Evolutionary conservation across 2,113 vertebrate species (phyloP), one percentile per base, ranked within the genome.

Genomic region (Limanda limanda): DNA sequence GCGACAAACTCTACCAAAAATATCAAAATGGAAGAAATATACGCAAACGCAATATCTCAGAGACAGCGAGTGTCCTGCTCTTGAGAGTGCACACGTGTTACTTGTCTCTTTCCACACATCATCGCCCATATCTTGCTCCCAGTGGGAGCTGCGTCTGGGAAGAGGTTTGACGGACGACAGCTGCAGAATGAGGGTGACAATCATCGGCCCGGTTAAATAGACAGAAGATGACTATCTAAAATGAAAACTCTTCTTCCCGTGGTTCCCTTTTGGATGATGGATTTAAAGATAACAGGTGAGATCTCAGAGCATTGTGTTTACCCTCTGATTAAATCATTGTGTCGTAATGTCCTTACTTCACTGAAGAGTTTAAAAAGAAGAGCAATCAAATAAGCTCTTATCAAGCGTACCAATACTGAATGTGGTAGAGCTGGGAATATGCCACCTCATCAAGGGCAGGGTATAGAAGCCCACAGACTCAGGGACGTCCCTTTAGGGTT

Each of bases 151-250:
- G 20, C 0, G 55, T 37, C 74, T 54, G 78, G 71, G 77, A 57
- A 18, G 72, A 74, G 27, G 65, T 74, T 47, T 63, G 86, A 84
- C 78, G 64, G 83, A 64, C 71, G 80, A 79, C 17, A 45, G 70
- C 68, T 24, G 74, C 73, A 71, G 72, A 88, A 82, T 61, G 65
- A 69, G 69, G 69, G 37, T 1, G 68, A 79, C 77, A 69, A 56
- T 68, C 70, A 78, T 40, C 42, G 71, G 72, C 67, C 59, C 15
- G 51, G 52, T 76, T 56, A 78, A 83, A 69, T 18, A 72, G 54
- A 58, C 35, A 64, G 37, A 57, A 76, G 85, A 84, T 84, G 68
- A 81, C 24, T 76, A 86, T 88, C 83, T 82, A 6, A 79, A 84
- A 83, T 72, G 67, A 72, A 71, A 73, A 27, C 23, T 2, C 65